Evolutionary conservation across 2,888 invertebrate genomes (phyloP).

Genomic region (Diadromus collaris): DNA sequence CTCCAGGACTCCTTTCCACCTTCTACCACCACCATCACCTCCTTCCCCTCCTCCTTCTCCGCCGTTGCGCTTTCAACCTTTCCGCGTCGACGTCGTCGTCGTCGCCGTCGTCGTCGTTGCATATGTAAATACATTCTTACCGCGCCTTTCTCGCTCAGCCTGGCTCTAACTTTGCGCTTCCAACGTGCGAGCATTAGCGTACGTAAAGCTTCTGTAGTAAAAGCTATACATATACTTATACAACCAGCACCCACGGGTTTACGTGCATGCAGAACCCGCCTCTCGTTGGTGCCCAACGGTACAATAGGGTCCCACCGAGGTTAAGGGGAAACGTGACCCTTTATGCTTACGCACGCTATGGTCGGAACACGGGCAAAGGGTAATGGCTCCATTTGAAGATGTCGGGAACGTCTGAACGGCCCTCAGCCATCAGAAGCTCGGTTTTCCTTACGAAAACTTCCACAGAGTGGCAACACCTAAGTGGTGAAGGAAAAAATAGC

Average conservation of each 20-base stretch:
- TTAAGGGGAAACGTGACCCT: slow-evolving; percentile 1
- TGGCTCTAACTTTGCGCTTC: slow-evolving; percentile 37
- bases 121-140: slow-evolving; percentile 71
- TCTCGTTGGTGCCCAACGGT: neutral
- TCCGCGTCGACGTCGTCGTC: slow-evolving; percentile 36
- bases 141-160: slow-evolving; percentile 48
- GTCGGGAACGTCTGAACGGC: neutral
- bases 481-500: neutral
- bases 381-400: neutral
- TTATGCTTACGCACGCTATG: neutral
- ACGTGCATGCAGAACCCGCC: slow-evolving; percentile 20
- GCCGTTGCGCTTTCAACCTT: slow-evolving; percentile 6
- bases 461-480: neutral
- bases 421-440: neutral
- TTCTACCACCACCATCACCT: neutral
- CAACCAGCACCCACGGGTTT: slow-evolving; percentile 26
- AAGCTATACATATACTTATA: slow-evolving; percentile 37
- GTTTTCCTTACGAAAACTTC: neutral
- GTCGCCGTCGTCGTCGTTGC: slow-evolving; percentile 64
- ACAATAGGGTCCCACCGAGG: slow-evolving; percentile 1
- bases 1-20: slow-evolving; percentile 66
- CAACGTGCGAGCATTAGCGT: slow-evolving; percentile 39
- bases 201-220: slow-evolving; percentile 28
- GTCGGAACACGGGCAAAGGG: neutral
- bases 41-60: slow-evolving; percentile 8